Conservation (phyloP, 1,140 invertebrate species). For the Hetaerina americana region DNA sequence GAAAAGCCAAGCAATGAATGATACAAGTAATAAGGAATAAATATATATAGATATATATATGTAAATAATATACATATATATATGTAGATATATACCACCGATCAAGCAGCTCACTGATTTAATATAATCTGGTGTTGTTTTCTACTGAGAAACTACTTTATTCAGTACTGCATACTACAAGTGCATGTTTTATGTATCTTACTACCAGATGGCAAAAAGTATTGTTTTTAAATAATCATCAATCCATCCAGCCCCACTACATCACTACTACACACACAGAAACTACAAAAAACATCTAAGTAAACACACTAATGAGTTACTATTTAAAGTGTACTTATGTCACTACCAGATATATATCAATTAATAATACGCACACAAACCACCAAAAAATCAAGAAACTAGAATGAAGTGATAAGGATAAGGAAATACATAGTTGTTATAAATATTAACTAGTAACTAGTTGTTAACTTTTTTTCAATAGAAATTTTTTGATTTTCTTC, state of each 20-base stretch:
- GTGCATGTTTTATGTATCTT: constrained; percentile 13
- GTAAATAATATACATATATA: neutral
- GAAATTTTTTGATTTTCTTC: constrained; percentile 5
- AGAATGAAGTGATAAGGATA: constrained; percentile 8
- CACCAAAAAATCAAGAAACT: constrained; percentile 17
- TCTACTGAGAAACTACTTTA: constrained; percentile 20
- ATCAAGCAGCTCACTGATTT: neutral
- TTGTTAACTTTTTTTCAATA: constrained; percentile 10
- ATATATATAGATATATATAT: neutral
- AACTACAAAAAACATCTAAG: constrained; percentile 17
- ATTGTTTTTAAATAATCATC: neutral
- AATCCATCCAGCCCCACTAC: constrained; percentile 15
- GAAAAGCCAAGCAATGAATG: neutral
- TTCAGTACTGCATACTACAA: constrained; percentile 17
- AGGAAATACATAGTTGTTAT: constrained; percentile 4
- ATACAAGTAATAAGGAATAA: neutral
- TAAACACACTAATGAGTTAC: constrained; percentile 15
- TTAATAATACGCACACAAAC: constrained; percentile 17
- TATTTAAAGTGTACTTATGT: constrained; percentile 15
- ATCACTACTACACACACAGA: constrained; percentile 14
- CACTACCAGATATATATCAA: constrained; percentile 8
- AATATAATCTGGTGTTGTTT: constrained; percentile 1
- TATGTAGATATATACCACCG: neutral
- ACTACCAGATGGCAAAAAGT: constrained; percentile 13
- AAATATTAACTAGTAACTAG: constrained; percentile 6